These are phyloP conservation scores for Mustela lutreola DNA, from an alignment of 2,113 vertebrate genomes.

Conservation along the genomic window DNA sequence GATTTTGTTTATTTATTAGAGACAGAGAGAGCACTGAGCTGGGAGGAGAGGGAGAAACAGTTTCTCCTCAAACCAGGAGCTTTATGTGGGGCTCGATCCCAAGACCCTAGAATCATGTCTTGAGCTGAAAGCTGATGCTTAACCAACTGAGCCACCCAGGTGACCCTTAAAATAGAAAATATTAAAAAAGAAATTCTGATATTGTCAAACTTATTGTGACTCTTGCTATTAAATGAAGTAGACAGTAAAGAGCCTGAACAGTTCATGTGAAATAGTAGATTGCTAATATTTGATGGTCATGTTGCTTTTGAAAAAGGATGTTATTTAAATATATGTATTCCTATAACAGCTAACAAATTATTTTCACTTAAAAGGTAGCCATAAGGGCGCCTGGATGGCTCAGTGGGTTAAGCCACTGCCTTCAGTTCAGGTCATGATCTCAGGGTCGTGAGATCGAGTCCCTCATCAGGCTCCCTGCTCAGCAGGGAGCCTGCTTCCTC, in stretches of 20 bases:
- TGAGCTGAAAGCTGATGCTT: too few relatives aligned
- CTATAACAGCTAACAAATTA: background rate
- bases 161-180: background rate
- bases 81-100: rapidly evolving
- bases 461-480: too few relatives aligned
- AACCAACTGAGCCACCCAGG: too few relatives aligned
- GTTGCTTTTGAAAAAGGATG: background rate
- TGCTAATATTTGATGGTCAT: background rate
- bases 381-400: background rate
- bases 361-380: background rate
- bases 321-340: background rate
- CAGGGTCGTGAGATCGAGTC: too few relatives aligned
- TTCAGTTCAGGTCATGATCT: too few relatives aligned
- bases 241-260: background rate
- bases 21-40: too few relatives aligned
- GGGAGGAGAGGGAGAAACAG: too few relatives aligned
- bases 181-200: background rate
- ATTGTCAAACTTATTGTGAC: background rate
- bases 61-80: too few relatives aligned
- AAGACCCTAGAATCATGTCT: too few relatives aligned
- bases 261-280: background rate
- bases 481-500: too few relatives aligned
- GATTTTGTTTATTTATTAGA: too few relatives aligned
- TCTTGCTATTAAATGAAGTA: background rate
- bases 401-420: too few relatives aligned